Percentiles rank a stretch among this genome's conserved stretches.
Evolutionary conservation across 2,113 vertebrate genomes (phyloP).

Genomic region (Mastomys coucha): DNA sequence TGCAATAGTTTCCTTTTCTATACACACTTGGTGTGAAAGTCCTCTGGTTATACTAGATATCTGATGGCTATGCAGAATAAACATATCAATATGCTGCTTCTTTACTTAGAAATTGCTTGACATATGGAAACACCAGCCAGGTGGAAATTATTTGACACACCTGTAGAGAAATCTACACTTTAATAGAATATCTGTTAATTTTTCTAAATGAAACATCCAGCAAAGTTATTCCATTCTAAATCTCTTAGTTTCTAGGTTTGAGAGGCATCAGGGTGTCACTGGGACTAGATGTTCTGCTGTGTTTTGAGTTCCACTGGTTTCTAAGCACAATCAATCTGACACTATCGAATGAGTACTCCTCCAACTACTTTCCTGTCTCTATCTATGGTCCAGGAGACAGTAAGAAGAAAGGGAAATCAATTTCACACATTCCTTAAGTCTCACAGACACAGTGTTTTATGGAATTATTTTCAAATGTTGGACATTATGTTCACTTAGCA

Average conservation of each 20-base stretch:
- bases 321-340: slow-evolving; percentile 80
- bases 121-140: slow-evolving; percentile 78
- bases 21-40: slow-evolving; percentile 52
- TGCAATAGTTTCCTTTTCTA: slow-evolving; percentile 56
- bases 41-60: slow-evolving; percentile 64
- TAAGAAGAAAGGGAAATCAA: slow-evolving; percentile 77
- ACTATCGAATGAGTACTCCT: slow-evolving; percentile 69
- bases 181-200: slow-evolving; percentile 85
- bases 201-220: slow-evolving; percentile 76
- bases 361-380: slow-evolving; percentile 43
- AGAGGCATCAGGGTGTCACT: slow-evolving; percentile 71
- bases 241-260: slow-evolving; percentile 73
- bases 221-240: slow-evolving; percentile 81
- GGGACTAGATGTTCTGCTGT: slow-evolving; percentile 78
- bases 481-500: slow-evolving; percentile 60
- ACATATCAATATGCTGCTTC: slow-evolving; percentile 75
- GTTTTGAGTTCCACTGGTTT: slow-evolving; percentile 64
- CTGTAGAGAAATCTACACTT: slow-evolving; percentile 79
- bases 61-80: slow-evolving; percentile 80
- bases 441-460: slow-evolving; percentile 56
- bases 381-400: slow-evolving; percentile 56
- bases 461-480: slow-evolving; percentile 80
- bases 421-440: slow-evolving; percentile 74
- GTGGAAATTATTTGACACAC: slow-evolving; percentile 80
- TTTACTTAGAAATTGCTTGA: slow-evolving; percentile 78